A percentile compares a stretch with the other conserved stretches of the same genome.
Conservation (phyloP, 2,797 vertebrate species). For the Arremon brunneinucha region DNA sequence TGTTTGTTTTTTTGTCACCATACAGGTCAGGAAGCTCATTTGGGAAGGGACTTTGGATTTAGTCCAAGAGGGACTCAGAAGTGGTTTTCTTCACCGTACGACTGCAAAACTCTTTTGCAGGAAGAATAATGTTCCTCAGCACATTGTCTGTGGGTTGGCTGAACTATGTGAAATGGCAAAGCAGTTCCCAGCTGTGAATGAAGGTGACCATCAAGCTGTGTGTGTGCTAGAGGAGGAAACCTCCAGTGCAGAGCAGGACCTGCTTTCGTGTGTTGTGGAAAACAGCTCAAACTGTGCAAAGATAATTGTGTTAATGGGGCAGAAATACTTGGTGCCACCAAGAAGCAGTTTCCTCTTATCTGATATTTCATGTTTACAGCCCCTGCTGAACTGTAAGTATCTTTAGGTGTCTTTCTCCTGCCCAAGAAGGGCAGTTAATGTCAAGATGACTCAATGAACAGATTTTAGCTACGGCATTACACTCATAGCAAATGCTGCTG, state of each 20-base stretch:
- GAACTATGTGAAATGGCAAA: slow-evolving; percentile 93
- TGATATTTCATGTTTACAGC: slow-evolving; percentile 85
- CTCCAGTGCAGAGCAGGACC: slow-evolving; percentile 74
- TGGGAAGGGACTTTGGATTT: slow-evolving; percentile 81
- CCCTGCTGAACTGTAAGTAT: slow-evolving; percentile 87
- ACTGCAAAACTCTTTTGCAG: neutral
- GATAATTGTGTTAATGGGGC: slow-evolving; percentile 83
- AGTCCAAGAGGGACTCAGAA: slow-evolving; percentile 78
- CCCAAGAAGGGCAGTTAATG: neutral
- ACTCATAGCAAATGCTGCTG: neutral
- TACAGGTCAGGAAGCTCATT: slow-evolving; percentile 84
- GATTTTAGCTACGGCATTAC: neutral
- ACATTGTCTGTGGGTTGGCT: slow-evolving; percentile 76
- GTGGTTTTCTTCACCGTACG: slow-evolving; percentile 73
- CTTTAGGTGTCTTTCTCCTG: neutral
- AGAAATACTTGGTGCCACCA: slow-evolving; percentile 88
- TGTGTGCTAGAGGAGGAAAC: slow-evolving; percentile 59
- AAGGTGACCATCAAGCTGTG: slow-evolving; percentile 47
- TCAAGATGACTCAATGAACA: neutral
- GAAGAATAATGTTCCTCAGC: neutral
- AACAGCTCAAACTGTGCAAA: slow-evolving; percentile 72
- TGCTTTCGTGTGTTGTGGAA: slow-evolving; percentile 82
- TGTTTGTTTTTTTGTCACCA: neutral
- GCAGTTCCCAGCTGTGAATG: slow-evolving; percentile 72
- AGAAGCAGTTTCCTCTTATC: slow-evolving; percentile 88